phyloP scores from a whole-genome alignment of 2,797 vertebrate genomes.

The Anas bernieri region DNA sequence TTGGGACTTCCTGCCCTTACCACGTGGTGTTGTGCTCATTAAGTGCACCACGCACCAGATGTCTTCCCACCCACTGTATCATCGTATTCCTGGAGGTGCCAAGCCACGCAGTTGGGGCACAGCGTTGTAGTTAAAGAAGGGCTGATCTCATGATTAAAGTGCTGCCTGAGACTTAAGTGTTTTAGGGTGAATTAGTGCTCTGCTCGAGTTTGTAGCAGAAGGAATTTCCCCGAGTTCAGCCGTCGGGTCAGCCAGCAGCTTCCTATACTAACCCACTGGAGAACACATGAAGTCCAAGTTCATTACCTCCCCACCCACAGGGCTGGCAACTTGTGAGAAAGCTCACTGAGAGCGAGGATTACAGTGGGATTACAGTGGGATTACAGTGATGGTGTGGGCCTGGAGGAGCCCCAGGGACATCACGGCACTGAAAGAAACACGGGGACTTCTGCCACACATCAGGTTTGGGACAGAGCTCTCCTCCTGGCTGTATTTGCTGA shows the following conservation, averaged over 20 bases:
- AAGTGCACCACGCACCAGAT: no score
- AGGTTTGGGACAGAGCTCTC: background rate
- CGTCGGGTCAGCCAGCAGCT: background rate
- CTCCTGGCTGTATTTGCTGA: background rate
- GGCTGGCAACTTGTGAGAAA: background rate
- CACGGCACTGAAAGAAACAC: background rate
- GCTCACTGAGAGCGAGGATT: accelerated
- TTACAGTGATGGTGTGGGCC: background rate
- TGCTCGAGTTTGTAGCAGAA: background rate
- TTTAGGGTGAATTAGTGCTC: background rate
- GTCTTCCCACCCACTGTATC: background rate
- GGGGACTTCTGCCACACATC: background rate
- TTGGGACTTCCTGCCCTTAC: background rate
- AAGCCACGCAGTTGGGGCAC: background rate
- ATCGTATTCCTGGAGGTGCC: background rate
- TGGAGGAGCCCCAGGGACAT: accelerated
- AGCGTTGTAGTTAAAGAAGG: background rate
- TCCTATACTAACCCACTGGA: background rate
- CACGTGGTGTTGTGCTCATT: background rate
- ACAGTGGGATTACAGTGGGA: no score
- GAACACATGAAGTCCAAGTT: background rate
- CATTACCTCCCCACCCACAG: background rate
- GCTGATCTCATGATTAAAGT: background rate
- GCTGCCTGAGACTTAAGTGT: background rate
- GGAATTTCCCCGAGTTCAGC: background rate